These are phyloP conservation scores for Muntiacus reevesi DNA, from an alignment of 2,113 vertebrate species.

Conservation along the genomic window DNA sequence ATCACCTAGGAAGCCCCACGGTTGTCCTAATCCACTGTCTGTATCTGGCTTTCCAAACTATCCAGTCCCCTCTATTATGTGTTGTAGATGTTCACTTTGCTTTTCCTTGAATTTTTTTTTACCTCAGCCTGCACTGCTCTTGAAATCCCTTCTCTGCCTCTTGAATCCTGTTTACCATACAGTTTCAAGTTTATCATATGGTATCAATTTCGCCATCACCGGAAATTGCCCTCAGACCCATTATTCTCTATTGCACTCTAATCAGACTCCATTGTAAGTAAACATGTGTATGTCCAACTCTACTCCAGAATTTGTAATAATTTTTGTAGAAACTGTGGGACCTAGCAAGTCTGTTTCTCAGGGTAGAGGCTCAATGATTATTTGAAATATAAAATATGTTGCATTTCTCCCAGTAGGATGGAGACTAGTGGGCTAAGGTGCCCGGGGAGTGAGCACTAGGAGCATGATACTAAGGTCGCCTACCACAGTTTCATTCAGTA, in stretches of 20 bases:
- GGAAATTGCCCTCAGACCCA: background rate
- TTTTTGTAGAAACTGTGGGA: background rate
- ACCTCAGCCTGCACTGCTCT: background rate
- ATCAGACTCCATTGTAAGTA: background rate
- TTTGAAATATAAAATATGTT: background rate
- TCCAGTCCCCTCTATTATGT: background rate
- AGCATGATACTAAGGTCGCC: background rate
- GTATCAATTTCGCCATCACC: background rate
- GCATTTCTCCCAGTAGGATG: background rate
- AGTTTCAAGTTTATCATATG: background rate
- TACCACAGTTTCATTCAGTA: background rate
- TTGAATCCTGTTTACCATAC: background rate
- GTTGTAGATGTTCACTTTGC: background rate
- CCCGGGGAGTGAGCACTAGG: background rate
- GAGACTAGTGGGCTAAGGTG: background rate
- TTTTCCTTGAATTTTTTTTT: background rate
- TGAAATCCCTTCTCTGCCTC: background rate
- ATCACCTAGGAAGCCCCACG: background rate
- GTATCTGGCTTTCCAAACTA: background rate
- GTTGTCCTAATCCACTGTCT: background rate
- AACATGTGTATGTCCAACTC: background rate
- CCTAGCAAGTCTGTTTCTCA: background rate
- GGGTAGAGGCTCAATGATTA: background rate
- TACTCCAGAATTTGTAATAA: background rate
- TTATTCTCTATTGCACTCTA: background rate